Evolutionary conservation across 2,888 invertebrate genomes (phyloP).

Genomic region (Eledona agricola): DNA sequence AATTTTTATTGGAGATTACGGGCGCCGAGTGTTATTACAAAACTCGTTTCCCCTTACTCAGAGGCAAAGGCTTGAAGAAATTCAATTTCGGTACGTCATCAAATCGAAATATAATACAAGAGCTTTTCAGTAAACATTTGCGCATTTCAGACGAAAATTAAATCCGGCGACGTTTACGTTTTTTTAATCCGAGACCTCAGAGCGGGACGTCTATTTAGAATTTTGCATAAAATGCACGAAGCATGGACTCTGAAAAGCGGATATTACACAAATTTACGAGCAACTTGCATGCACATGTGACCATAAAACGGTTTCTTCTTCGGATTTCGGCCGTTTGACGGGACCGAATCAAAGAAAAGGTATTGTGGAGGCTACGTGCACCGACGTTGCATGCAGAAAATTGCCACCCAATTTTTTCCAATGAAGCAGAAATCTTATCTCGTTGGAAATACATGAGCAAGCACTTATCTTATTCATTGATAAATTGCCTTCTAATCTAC

Average conservation of each 20-base stretch:
- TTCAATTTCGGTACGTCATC: constrained; percentile 29
- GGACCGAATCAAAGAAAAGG: too few relatives aligned
- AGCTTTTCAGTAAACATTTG: constrained; percentile 24
- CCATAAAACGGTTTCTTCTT: constrained; percentile 18
- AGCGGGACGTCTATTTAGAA: constrained; percentile 3
- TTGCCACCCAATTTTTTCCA: constrained; percentile 4
- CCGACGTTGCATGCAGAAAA: constrained; percentile 16
- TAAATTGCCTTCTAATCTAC: constrained; percentile 3
- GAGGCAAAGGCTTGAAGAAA: constrained; percentile 29
- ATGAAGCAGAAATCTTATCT: constrained; percentile 7
- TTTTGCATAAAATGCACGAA: constrained; percentile 27
- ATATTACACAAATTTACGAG: constrained; percentile 35
- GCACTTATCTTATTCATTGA: constrained; percentile 1
- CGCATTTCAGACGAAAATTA: constrained; percentile 23
- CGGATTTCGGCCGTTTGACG: too few relatives aligned
- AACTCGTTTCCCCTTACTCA: constrained; percentile 24
- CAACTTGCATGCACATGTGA: constrained; percentile 31
- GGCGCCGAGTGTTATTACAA: constrained; percentile 14
- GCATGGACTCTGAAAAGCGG: constrained; percentile 26
- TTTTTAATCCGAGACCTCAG: constrained; percentile 18
- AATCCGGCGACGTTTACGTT: constrained; percentile 6
- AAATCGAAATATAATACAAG: constrained; percentile 29
- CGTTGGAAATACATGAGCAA: constrained; percentile 3
- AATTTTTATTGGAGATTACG: constrained; percentile 27
- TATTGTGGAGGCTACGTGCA: constrained; percentile 3